A percentile compares a stretch with the other conserved stretches of the same genome.
Evolutionary conservation across 2,888 invertebrate genomes (phyloP).

Genomic region (Hipparchia sbordonii): DNA sequence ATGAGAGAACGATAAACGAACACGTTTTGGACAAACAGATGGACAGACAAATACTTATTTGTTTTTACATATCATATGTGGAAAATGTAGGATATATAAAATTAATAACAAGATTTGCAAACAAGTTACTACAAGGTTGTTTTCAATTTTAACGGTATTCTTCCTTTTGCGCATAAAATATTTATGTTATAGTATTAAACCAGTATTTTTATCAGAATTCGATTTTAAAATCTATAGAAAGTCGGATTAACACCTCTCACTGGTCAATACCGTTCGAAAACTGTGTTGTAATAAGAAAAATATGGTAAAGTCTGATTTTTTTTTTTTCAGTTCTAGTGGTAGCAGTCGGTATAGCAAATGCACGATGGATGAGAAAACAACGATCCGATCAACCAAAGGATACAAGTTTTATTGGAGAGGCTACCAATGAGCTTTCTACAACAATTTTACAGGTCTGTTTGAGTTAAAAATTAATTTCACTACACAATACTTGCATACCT

Average conservation of each 20-base stretch:
- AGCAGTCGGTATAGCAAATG: conserved; percentile 58
- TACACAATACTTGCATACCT: no score
- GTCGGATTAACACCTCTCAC: not conserved
- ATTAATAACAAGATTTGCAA: not conserved
- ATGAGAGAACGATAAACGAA: no score
- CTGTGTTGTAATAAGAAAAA: not conserved
- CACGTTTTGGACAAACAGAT: no score
- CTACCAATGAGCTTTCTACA: conserved; percentile 77
- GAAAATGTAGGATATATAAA: no score
- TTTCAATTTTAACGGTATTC: conserved; percentile 19
- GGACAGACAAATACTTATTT: no score
- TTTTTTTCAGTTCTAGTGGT: conserved; percentile 45
- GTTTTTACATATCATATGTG: no score
- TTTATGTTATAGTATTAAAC: not conserved
- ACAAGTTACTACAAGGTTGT: conserved; percentile 16
- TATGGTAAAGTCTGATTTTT: no score
- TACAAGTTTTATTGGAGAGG: conserved; percentile 77
- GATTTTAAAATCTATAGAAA: not conserved
- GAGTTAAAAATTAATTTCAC: not conserved
- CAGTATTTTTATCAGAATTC: not conserved
- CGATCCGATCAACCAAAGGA: conserved; percentile 62
- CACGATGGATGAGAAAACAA: conserved; percentile 67
- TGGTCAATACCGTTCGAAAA: not conserved
- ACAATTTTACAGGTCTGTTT: conserved; percentile 77
- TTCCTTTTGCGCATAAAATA: conserved; percentile 3